Conservation (phyloP, 2,888 invertebrate species). For the Deroplatys truncata region DNA sequence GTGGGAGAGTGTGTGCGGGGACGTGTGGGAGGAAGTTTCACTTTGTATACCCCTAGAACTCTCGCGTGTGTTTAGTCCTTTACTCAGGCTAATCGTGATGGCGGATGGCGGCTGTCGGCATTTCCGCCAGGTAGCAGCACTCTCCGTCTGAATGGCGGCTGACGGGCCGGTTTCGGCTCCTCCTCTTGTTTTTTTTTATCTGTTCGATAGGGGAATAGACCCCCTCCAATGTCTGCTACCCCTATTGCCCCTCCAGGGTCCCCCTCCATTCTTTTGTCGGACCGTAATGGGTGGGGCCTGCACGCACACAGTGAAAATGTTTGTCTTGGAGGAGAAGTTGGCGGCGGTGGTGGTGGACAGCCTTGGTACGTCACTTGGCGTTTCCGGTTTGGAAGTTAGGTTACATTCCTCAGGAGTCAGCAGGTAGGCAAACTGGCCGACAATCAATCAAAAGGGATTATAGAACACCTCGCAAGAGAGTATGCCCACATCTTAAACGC, state of each 20-base stretch:
- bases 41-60: not conserved
- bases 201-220: not conserved
- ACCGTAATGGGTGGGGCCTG: not conserved
- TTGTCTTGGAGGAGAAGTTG: not conserved
- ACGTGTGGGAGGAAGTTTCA: too few relatives aligned
- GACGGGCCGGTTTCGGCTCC: not conserved
- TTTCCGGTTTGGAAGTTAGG: constrained; percentile 11
- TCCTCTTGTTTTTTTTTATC: not conserved
- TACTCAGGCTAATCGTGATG: not conserved
- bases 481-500: not conserved
- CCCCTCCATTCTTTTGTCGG: not conserved
- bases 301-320: not conserved
- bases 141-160: not conserved
- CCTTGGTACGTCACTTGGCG: constrained; percentile 13
- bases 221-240: not conserved
- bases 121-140: constrained; percentile 23
- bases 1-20: too few relatives aligned
- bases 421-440: not conserved
- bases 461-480: too few relatives aligned
- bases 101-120: not conserved
- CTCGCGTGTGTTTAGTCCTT: not conserved
- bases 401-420: constrained; percentile 7
- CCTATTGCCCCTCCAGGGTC: not conserved
- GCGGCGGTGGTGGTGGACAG: not conserved
- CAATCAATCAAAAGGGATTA: not conserved